Evolutionary conservation across 2,797 vertebrate species (phyloP), one percentile per base, ranked within the genome.

Genomic region (Cirrhinus mrigala): DNA sequence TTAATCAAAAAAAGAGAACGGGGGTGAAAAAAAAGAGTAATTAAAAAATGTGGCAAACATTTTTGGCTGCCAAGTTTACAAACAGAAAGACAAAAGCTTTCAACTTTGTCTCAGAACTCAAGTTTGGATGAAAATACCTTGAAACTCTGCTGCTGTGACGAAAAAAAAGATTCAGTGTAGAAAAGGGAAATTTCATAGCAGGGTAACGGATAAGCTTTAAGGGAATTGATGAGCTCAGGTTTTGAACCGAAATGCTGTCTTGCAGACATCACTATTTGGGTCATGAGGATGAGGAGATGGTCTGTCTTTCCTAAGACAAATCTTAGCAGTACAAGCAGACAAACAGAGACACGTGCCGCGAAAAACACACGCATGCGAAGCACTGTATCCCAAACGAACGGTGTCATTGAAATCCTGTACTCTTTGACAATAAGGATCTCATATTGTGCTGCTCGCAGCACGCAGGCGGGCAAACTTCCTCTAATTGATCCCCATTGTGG

Each of bases 401-500:
- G 79, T 74, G 69, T 83, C 74, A 79, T 68, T 85, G 79, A 88
- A 78, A 85, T 52, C 80, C 18, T 18, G 14, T 22, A 9, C 77
- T 52, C 66, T 70, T 81, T 60, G 12, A 46, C 40, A 58, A 68
- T 37, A 88, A 81, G 54, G 40, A 83, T 82, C 66, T 54, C 52
- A 87, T 85, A 77, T 90, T 89, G 74, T 85, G 71, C 77, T 84
- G 27, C 22, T 62, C 84, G 88, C 85, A 85, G 83, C 88, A 80
- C 56, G 40, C n/a, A 73, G 68, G 64, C 79, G 74, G 82, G 89
- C 85, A 86, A 76, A 90, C 80, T 86, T 73, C 54, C 85, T 86
- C 64, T 78, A 66, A 91, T 88, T 90, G 91, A 92, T 90, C 87
- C 46, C 27, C 14, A 73, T 82, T 76, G 52, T 74, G 33, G 22